Evolutionary conservation across 2,888 invertebrate species (phyloP).

Genomic region (Perizoma flavofasciatum): DNA sequence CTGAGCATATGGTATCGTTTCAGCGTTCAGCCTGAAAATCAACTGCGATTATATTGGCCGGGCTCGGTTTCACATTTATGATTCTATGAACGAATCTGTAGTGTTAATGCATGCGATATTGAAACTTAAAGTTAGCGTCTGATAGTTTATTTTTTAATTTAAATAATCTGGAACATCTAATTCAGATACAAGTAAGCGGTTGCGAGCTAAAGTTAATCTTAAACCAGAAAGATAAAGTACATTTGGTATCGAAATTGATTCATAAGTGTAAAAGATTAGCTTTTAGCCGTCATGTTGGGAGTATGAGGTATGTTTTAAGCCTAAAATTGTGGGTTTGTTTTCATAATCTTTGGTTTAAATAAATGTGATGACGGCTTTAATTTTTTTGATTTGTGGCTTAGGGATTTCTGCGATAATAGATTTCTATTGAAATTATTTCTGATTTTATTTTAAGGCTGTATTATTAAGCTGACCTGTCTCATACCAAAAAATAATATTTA

Average conservation of each 20-base stretch:
- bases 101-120: background rate
- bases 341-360: slow-evolving; percentile 1
- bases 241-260: slow-evolving; percentile 1
- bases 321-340: background rate
- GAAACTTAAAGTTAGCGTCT: background rate
- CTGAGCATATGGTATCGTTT: slow-evolving; percentile 45
- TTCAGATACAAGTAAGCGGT: background rate
- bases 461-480: too few species aligned
- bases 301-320: background rate
- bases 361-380: background rate
- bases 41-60: slow-evolving; percentile 31
- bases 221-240: background rate
- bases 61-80: background rate
- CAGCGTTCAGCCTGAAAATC: slow-evolving; percentile 43
- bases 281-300: background rate
- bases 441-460: too few species aligned
- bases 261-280: background rate
- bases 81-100: background rate
- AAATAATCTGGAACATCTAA: background rate
- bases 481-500: too few species aligned
- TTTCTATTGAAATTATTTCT: too few species aligned
- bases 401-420: background rate
- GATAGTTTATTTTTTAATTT: background rate
- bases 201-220: background rate
- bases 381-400: background rate